Percentiles rank a stretch among this genome's conserved stretches.
phyloP scores from a whole-genome alignment of 2,113 vertebrate genomes.

The Orycteropus afer region DNA sequence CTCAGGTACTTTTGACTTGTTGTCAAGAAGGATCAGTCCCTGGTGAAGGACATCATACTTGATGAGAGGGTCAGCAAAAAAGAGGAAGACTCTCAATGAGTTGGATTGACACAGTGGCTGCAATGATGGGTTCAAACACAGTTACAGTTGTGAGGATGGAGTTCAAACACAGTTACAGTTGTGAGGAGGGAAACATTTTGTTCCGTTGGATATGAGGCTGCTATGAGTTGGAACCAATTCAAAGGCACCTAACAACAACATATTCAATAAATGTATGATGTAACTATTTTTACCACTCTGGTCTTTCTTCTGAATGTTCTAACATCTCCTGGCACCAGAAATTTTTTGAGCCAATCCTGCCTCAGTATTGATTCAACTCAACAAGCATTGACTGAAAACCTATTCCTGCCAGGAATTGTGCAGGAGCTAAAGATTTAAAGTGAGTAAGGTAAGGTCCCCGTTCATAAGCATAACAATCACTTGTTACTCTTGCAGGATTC shows the following conservation, averaged over 20 bases:
- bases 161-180: background rate
- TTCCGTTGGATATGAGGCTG: background rate
- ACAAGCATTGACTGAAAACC: background rate
- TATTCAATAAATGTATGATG: background rate
- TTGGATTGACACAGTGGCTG: background rate
- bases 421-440: background rate
- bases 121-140: background rate
- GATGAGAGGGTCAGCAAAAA: too few relatives aligned
- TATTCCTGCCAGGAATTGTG: background rate
- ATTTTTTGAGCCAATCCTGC: background rate
- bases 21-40: too few relatives aligned
- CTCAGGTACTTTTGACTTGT: too few relatives aligned
- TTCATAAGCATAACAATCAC: background rate
- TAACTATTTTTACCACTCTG: background rate
- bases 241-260: background rate
- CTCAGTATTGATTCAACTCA: background rate
- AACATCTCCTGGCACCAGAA: background rate
- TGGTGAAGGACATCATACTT: too few relatives aligned
- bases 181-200: background rate
- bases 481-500: background rate
- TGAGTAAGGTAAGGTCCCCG: background rate
- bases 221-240: background rate
- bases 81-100: too few relatives aligned
- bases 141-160: background rate
- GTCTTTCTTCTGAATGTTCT: background rate